Evolutionary conservation across 1,140 invertebrate genomes (phyloP).

Genomic region (Copidosoma floridanum): DNA sequence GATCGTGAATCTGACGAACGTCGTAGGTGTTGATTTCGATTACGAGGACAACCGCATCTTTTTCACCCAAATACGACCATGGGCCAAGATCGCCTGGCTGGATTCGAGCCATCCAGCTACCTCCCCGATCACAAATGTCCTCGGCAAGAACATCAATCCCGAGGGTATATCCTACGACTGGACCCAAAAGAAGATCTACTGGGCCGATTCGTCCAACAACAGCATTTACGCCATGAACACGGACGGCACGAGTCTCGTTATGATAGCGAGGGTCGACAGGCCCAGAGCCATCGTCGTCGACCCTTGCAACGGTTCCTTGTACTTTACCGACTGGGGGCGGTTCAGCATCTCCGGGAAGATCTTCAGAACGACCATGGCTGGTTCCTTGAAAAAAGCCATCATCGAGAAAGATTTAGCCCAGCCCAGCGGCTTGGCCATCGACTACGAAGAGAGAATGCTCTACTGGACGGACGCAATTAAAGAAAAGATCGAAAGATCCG

Average conservation of each 20-base stretch:
- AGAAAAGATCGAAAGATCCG: constrained; percentile 94
- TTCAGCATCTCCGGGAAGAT: constrained; percentile 93
- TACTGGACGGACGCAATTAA: constrained; percentile 98
- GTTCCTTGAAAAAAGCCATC: constrained; percentile 86
- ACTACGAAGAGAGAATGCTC: constrained; percentile 91
- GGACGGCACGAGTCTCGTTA: constrained; percentile 84
- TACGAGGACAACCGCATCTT: constrained; percentile 82
- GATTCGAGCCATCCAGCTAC: constrained; percentile 66
- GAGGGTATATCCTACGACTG: constrained; percentile 97
- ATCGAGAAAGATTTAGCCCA: constrained; percentile 90
- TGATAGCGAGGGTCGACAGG: constrained; percentile 89
- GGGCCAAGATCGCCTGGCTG: constrained; percentile 82
- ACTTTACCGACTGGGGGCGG: constrained; percentile 91
- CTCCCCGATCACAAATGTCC: constrained; percentile 68
- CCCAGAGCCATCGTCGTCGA: constrained; percentile 94
- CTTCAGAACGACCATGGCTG: constrained; percentile 93
- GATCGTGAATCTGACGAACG: constrained; percentile 88
- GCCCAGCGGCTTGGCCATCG: constrained; percentile 93
- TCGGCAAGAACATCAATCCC: constrained; percentile 83
- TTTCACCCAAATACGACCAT: constrained; percentile 89
- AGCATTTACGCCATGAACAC: constrained; percentile 95
- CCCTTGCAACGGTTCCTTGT: constrained; percentile 92
- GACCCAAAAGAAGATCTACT: constrained; percentile 95
- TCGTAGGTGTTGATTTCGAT: constrained; percentile 96
- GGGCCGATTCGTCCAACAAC: constrained; percentile 93